Evolutionary conservation across 2,113 vertebrate species (phyloP).

Genomic region (Calonectris borealis): DNA sequence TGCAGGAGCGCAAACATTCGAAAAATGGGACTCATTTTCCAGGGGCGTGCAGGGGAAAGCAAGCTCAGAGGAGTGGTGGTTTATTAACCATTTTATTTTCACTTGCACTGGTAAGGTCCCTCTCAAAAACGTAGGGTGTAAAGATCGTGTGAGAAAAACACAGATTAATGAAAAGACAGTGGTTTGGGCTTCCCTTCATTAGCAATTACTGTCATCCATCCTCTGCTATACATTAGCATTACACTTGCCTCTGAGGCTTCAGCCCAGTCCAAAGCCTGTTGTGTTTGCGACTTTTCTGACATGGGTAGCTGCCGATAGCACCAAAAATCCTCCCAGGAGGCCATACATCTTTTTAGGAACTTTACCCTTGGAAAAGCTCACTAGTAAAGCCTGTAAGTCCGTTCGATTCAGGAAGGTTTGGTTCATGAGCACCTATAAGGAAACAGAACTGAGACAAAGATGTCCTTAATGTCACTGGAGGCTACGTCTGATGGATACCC

Average conservation of each 20-base stretch:
- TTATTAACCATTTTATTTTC: constrained; percentile 32
- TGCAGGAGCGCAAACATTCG: neutral
- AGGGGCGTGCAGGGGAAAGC: neutral
- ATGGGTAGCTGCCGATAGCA: rapidly evolving
- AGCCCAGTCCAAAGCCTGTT: neutral
- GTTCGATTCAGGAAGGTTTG: neutral
- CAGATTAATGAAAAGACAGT: neutral
- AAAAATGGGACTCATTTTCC: neutral
- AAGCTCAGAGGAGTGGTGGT: neutral
- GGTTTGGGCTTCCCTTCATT: neutral
- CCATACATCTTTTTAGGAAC: neutral
- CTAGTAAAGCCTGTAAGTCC: neutral
- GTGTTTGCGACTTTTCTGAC: neutral
- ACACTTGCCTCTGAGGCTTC: neutral
- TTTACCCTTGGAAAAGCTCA: neutral
- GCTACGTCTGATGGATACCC: rapidly evolving
- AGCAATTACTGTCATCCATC: neutral
- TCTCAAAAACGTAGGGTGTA: constrained; percentile 38
- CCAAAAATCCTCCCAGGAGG: neutral
- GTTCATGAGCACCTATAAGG: neutral
- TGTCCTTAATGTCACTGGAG: neutral
- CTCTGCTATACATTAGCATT: neutral
- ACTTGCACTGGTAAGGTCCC: neutral
- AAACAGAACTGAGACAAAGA: neutral
- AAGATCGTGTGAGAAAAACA: neutral